Evolutionary conservation across 2,113 vertebrate species (phyloP).

Genomic region (Chroicocephalus ridibundus): DNA sequence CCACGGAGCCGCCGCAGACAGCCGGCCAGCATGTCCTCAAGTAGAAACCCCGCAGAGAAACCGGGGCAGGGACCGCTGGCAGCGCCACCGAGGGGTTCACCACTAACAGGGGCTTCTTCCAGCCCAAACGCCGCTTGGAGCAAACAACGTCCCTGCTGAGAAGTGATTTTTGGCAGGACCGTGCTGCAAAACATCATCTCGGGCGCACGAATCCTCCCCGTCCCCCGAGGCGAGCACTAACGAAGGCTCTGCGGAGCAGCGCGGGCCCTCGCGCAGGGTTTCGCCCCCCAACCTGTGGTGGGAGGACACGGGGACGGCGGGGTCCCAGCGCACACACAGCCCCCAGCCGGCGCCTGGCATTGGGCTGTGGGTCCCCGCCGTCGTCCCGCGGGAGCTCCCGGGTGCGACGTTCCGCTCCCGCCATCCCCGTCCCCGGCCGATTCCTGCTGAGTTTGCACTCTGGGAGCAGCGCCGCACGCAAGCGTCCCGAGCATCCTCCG

Average conservation of each 20-base stretch:
- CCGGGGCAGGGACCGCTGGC: background rate
- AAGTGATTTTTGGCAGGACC: background rate
- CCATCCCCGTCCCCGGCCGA: accelerated
- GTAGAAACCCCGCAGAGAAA: background rate
- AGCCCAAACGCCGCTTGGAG: background rate
- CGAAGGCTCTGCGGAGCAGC: background rate
- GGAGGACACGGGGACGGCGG: background rate
- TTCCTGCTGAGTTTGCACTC: background rate
- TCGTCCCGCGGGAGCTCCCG: background rate
- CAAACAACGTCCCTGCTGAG: background rate
- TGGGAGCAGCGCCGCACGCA: background rate
- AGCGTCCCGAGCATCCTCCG: background rate
- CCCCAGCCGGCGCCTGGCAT: background rate
- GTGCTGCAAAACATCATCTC: background rate
- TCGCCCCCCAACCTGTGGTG: background rate
- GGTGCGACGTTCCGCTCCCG: background rate
- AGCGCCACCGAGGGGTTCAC: background rate
- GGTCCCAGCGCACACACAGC: background rate
- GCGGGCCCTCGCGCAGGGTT: too few species aligned
- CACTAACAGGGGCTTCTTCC: background rate
- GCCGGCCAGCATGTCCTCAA: background rate
- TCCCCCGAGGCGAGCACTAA: background rate
- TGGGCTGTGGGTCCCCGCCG: accelerated
- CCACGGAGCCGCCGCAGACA: background rate
- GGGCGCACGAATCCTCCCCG: background rate